A percentile compares a stretch with the other conserved stretches of the same genome.
phyloP scores from a whole-genome alignment of 2,797 vertebrate genomes.

The Sphenopsis melanotis region DNA sequence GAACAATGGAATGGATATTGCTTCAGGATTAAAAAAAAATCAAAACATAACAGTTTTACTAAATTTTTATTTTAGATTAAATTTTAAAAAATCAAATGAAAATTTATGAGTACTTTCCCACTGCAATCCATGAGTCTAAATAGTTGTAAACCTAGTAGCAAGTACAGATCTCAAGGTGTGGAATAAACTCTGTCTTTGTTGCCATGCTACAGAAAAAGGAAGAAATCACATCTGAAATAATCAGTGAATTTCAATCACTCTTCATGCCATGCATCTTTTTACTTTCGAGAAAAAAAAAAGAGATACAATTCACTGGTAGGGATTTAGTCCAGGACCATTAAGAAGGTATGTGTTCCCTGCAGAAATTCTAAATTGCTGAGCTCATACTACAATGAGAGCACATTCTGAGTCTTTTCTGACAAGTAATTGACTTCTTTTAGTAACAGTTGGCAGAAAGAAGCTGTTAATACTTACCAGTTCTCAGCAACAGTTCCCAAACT shows the following conservation, averaged over 20 bases:
- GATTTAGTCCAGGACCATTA: neutral
- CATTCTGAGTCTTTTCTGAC: neutral
- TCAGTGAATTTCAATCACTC: neutral
- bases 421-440: neutral
- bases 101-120: neutral
- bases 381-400: neutral
- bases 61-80: neutral
- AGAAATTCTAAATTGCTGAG: neutral
- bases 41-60: neutral
- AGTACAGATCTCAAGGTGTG: neutral
- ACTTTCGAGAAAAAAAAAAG: neutral
- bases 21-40: neutral
- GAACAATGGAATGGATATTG: neutral
- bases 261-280: neutral
- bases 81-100: neutral
- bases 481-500: neutral
- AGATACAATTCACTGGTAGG: neutral
- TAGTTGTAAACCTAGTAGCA: neutral
- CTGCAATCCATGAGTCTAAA: neutral
- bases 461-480: neutral
- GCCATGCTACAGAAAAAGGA: neutral
- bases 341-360: accelerated
- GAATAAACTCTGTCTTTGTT: neutral
- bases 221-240: neutral
- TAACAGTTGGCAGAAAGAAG: neutral